Percentiles rank a stretch among this genome's conserved stretches.
phyloP scores from a whole-genome alignment of 2,797 vertebrate species.

The Toxotes lorentzi region DNA sequence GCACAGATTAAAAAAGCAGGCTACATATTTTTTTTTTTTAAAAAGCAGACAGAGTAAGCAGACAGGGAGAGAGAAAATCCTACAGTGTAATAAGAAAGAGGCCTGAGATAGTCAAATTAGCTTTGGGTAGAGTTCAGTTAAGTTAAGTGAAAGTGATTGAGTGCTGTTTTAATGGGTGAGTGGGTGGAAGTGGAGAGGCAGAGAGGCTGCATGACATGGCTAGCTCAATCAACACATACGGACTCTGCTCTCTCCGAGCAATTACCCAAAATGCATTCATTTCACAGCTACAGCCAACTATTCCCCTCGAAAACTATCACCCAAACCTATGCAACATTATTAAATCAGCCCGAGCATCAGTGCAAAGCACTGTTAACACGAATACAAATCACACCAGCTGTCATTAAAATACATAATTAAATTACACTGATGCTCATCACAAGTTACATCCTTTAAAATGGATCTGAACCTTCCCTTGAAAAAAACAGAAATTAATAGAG shows the following conservation, averaged over 20 bases:
- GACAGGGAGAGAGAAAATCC: constrained; percentile 27
- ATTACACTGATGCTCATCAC: constrained; percentile 53
- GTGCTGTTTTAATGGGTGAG: constrained; percentile 65
- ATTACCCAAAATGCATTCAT: constrained; percentile 70
- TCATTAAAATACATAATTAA: constrained; percentile 67
- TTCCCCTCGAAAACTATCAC: constrained; percentile 36
- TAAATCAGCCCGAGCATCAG: constrained; percentile 49
- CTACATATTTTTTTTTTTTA: constrained; percentile 1
- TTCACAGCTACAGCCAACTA: constrained; percentile 42
- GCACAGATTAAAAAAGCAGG: constrained; percentile 30
- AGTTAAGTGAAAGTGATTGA: constrained; percentile 65
- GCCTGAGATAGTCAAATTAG: constrained; percentile 53
- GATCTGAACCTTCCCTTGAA: constrained; percentile 26
- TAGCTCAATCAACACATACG: constrained; percentile 60
- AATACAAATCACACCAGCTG: constrained; percentile 58
- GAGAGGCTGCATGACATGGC: constrained; percentile 46
- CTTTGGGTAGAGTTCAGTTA: constrained; percentile 61
- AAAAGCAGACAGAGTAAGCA: constrained; percentile 1
- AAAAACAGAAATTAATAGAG: constrained; percentile 38
- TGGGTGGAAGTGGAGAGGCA: constrained; percentile 62
- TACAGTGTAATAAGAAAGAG: constrained; percentile 38
- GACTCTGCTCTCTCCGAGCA: constrained; percentile 60
- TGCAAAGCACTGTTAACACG: constrained; percentile 52
- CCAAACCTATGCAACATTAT: constrained; percentile 62
- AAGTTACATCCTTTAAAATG: constrained; percentile 38